Conservation (phyloP, 1,140 invertebrate species). For the Drosophila kepulauana region DNA sequence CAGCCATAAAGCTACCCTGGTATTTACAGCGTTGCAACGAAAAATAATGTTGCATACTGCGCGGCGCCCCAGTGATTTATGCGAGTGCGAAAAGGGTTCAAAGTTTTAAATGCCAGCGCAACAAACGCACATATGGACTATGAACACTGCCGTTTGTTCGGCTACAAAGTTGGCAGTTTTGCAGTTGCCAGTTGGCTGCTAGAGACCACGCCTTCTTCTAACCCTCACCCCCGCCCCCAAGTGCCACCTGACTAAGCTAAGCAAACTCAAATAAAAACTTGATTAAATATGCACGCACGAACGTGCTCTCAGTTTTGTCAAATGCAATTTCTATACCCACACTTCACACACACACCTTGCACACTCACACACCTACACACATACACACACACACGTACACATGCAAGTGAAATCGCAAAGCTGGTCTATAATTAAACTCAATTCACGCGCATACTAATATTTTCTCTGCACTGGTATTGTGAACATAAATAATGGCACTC, state of each 20-base stretch:
- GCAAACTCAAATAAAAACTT: constrained; percentile 47
- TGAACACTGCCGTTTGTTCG: constrained; percentile 11
- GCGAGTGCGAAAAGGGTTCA: constrained; percentile 44
- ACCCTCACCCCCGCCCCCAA: neutral
- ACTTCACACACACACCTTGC: constrained; percentile 7
- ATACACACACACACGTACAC: neutral
- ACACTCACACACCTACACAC: constrained; percentile 16
- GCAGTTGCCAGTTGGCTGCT: constrained; percentile 3
- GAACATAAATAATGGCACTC: constrained; percentile 17
- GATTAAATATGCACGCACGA: constrained; percentile 52
- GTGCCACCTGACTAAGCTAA: constrained; percentile 15
- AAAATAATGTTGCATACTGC: constrained; percentile 59
- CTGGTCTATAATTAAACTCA: constrained; percentile 44
- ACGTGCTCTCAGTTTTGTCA: constrained; percentile 44
- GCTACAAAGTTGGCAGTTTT: constrained; percentile 27
- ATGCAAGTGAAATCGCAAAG: constrained; percentile 10
- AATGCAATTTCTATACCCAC: constrained; percentile 42
- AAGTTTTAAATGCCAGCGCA: constrained; percentile 56
- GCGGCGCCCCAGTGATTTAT: constrained; percentile 56
- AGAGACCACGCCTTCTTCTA: neutral
- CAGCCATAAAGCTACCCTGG: constrained; percentile 51
- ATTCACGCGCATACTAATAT: constrained; percentile 24
- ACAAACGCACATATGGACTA: constrained; percentile 37
- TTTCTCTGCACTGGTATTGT: constrained; percentile 4
- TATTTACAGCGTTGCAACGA: constrained; percentile 51